These are phyloP conservation scores for Chydorus sphaericus DNA, from an alignment of 2,888 invertebrate genomes.

Conservation along the genomic window DNA sequence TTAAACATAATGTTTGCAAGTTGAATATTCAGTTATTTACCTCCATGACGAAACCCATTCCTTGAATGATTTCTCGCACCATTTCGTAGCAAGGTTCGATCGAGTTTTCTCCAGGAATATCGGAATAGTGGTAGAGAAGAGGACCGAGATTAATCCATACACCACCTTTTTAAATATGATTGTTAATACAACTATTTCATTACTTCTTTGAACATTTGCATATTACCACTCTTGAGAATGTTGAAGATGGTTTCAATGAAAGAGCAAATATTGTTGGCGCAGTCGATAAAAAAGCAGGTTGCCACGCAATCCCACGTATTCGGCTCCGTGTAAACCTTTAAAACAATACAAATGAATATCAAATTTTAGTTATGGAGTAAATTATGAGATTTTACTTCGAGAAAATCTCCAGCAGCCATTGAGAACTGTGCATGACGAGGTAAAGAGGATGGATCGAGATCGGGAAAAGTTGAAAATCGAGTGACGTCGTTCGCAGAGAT, in stretches of 20 bases:
- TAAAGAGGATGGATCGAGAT: constrained; percentile 54
- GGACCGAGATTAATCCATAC: constrained; percentile 85
- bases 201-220: no score
- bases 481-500: constrained; percentile 65
- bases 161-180: constrained; percentile 37
- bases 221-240: constrained; percentile 64
- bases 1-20: background rate
- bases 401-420: constrained; percentile 94
- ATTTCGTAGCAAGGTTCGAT: constrained; percentile 87
- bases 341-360: constrained; percentile 4
- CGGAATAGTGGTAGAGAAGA: constrained; percentile 70
- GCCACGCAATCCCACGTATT: constrained; percentile 82
- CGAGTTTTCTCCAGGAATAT: constrained; percentile 69
- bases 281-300: constrained; percentile 97
- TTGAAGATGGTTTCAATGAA: constrained; percentile 84
- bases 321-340: constrained; percentile 47
- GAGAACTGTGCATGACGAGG: constrained; percentile 57
- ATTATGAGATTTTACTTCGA: constrained; percentile 57
- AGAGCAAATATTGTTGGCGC: constrained; percentile 87
- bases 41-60: constrained; percentile 66
- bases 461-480: constrained; percentile 65
- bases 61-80: constrained; percentile 56
- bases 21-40: constrained; percentile 29
- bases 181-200: background rate
- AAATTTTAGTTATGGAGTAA: background rate